Evolutionary conservation across 2,888 invertebrate genomes (phyloP).

Genomic region (Apoda limacodes): DNA sequence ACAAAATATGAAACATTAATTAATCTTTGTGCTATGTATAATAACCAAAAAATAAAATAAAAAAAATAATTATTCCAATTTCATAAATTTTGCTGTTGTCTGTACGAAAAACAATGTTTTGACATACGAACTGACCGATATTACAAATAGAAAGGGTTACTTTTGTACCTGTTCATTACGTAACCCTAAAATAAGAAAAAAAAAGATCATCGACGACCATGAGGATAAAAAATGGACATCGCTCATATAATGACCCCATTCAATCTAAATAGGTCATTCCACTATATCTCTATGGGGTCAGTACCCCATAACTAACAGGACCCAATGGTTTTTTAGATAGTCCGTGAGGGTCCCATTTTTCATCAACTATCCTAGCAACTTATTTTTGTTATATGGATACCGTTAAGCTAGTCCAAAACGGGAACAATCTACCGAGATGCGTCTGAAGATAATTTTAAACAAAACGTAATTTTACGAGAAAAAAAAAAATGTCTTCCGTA

Average conservation of each 20-base stretch:
- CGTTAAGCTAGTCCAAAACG: slow-evolving; percentile 40
- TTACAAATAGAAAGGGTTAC: too few relatives aligned
- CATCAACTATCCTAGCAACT: slow-evolving; percentile 51
- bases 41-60: too few relatives aligned
- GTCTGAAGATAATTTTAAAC: slow-evolving; percentile 26
- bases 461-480: slow-evolving; percentile 1
- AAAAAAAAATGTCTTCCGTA: slow-evolving; percentile 1
- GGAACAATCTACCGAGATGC: slow-evolving; percentile 24
- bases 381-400: slow-evolving; percentile 54
- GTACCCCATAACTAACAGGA: slow-evolving; percentile 59
- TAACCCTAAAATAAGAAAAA: too few relatives aligned
- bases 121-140: too few relatives aligned
- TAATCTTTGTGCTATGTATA: too few relatives aligned
- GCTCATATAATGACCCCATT: slow-evolving; percentile 50
- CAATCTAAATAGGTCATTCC: slow-evolving; percentile 63
- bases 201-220: too few relatives aligned
- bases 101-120: too few relatives aligned
- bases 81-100: too few relatives aligned
- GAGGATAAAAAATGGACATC: too few relatives aligned
- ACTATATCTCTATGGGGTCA: slow-evolving; percentile 48
- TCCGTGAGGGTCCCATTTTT: slow-evolving; percentile 53
- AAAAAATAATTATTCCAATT: too few relatives aligned
- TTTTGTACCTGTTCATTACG: too few relatives aligned
- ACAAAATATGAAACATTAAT: too few relatives aligned
- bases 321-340: slow-evolving; percentile 47